phyloP scores from a whole-genome alignment of 37 sponge, comb jelly and placozoan species.

The Diacarnus erythraeanus region DNA sequence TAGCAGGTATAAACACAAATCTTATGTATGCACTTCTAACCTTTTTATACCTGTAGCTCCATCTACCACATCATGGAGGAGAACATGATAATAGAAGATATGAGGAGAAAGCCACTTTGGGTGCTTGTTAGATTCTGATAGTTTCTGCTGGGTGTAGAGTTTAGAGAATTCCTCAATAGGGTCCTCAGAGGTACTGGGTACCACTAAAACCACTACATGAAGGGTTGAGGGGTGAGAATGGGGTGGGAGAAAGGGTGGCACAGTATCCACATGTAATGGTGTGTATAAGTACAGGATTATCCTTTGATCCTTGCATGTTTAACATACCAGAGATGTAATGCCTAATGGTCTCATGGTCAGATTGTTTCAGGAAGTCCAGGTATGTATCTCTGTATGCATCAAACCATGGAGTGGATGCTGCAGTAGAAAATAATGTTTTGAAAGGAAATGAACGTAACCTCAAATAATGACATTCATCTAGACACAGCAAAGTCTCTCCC shows the following conservation, averaged over 20 bases:
- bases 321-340: slow-evolving; percentile 68
- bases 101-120: slow-evolving; percentile 79
- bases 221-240: slow-evolving; percentile 1
- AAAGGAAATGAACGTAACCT: too few relatives aligned
- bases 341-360: slow-evolving; percentile 69
- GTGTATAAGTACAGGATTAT: background rate
- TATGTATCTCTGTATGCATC: slow-evolving; percentile 81
- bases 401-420: slow-evolving; percentile 81
- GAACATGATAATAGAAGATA: slow-evolving; percentile 61
- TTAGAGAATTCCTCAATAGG: slow-evolving; percentile 65
- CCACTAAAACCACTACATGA: slow-evolving; percentile 68
- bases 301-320: background rate
- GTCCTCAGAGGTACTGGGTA: slow-evolving; percentile 53
- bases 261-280: background rate
- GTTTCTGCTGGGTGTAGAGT: slow-evolving; percentile 55
- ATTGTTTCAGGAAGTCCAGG: slow-evolving; percentile 67
- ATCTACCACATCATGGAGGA: slow-evolving; percentile 63
- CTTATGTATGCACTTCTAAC: background rate
- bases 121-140: slow-evolving; percentile 38
- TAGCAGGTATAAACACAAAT: background rate
- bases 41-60: slow-evolving; percentile 6
- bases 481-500: too few relatives aligned
- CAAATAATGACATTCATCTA: too few relatives aligned
- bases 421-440: background rate
- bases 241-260: slow-evolving; percentile 2